Percentiles rank a stretch among this genome's conserved stretches.
Conservation (phyloP, 2,888 invertebrate species). For the Romanomermis culicivorax region DNA sequence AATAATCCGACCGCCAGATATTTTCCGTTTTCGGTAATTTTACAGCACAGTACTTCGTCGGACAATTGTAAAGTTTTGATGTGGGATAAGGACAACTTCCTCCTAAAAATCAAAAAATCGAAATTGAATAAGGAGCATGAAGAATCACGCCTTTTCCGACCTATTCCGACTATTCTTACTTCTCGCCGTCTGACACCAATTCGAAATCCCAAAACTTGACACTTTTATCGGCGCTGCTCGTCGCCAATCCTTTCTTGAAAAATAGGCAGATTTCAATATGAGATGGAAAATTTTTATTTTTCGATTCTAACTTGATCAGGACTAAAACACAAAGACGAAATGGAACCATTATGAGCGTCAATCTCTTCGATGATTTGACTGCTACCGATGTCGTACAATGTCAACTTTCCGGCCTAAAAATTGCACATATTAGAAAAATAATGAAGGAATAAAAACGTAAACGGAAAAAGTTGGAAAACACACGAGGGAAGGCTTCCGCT, state of each 20-base stretch:
- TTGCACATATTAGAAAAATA: no score
- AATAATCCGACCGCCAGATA: conserved; percentile 69
- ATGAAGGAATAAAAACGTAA: conserved; percentile 7
- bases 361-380: conserved; percentile 59
- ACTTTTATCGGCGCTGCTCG: conserved; percentile 67
- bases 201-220: conserved; percentile 88
- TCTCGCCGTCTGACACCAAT: conserved; percentile 36
- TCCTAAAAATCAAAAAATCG: conserved; percentile 21
- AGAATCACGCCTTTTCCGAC: no score
- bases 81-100: conserved; percentile 40
- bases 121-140: conserved; percentile 11
- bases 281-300: neutral
- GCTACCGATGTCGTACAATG: conserved; percentile 61
- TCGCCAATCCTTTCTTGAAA: conserved; percentile 33
- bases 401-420: conserved; percentile 44
- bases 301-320: conserved; percentile 48
- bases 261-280: conserved; percentile 5
- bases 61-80: conserved; percentile 61
- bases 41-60: conserved; percentile 60
- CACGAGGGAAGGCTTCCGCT: no score
- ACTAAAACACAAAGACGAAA: conserved; percentile 53
- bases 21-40: conserved; percentile 32
- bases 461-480: no score
- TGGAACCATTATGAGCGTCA: conserved; percentile 52
- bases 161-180: no score